These are phyloP conservation scores for Trichogramma evanescens DNA, from an alignment of 2,888 invertebrate species.

Conservation along the genomic window DNA sequence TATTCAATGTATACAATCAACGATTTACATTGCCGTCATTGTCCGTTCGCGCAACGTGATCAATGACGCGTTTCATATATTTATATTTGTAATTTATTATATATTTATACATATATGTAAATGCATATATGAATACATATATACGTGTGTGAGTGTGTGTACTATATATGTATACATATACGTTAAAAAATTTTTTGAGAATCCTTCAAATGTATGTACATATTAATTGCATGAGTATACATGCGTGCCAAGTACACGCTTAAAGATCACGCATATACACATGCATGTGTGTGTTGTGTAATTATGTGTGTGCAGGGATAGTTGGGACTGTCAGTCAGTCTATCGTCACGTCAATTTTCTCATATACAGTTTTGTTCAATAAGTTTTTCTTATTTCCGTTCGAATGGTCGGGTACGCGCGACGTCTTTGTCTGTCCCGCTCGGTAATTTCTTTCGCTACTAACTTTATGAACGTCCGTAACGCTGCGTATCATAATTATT, in stretches of 20 bases:
- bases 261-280: neutral
- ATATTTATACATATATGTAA: conserved; percentile 16
- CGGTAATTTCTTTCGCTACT: conserved; percentile 13
- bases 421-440: conserved; percentile 14
- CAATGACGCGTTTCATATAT: conserved; percentile 13
- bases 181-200: no score
- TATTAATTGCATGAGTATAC: no score
- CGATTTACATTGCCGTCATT: conserved; percentile 14
- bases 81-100: conserved; percentile 15
- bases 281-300: conserved; percentile 12
- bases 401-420: conserved; percentile 16
- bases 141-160: conserved; percentile 13
- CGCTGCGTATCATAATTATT: conserved; percentile 1
- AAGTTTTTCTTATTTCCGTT: neutral
- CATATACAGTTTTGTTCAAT: conserved; percentile 1
- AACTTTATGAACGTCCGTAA: neutral
- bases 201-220: no score
- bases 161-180: neutral
- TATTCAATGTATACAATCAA: conserved; percentile 20
- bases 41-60: conserved; percentile 13
- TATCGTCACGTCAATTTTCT: conserved; percentile 20
- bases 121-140: conserved; percentile 12
- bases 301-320: neutral
- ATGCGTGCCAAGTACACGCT: no score
- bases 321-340: conserved; percentile 21